Conservation (phyloP, 2,113 vertebrate genomes). For the Phasianus colchicus region DNA sequence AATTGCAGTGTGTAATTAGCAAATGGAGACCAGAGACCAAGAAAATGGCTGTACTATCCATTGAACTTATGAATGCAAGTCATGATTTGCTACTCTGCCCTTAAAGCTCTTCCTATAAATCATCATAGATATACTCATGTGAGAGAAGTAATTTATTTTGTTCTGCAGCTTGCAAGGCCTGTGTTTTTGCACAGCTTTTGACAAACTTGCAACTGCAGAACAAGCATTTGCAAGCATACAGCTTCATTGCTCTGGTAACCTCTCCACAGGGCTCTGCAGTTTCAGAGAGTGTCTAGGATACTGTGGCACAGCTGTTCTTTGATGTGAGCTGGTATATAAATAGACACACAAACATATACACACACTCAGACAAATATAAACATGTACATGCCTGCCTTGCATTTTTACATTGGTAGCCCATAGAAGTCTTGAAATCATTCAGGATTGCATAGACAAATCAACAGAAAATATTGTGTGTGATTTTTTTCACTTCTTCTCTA, state of each 20-base stretch:
- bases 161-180: not conserved
- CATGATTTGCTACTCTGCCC: not conserved
- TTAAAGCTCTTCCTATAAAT: not conserved
- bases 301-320: not conserved
- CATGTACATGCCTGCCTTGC: accelerated
- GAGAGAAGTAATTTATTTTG: not conserved
- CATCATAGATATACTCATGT: not conserved
- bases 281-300: not conserved
- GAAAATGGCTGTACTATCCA: not conserved
- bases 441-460: not conserved
- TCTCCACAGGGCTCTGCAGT: not conserved
- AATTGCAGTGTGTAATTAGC: not conserved
- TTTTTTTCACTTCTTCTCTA: not conserved
- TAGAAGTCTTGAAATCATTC: not conserved
- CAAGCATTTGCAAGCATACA: not conserved
- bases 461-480: not conserved
- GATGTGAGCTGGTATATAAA: not conserved
- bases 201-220: not conserved
- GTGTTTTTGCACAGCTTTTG: not conserved
- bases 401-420: not conserved
- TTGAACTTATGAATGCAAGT: not conserved
- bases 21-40: not conserved
- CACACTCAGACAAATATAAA: not conserved
- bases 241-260: not conserved
- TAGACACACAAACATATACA: not conserved